Percentiles rank a stretch among this genome's conserved stretches.
phyloP scores from a whole-genome alignment of 2,888 invertebrate genomes.

The Lacanobia wlatinum region DNA sequence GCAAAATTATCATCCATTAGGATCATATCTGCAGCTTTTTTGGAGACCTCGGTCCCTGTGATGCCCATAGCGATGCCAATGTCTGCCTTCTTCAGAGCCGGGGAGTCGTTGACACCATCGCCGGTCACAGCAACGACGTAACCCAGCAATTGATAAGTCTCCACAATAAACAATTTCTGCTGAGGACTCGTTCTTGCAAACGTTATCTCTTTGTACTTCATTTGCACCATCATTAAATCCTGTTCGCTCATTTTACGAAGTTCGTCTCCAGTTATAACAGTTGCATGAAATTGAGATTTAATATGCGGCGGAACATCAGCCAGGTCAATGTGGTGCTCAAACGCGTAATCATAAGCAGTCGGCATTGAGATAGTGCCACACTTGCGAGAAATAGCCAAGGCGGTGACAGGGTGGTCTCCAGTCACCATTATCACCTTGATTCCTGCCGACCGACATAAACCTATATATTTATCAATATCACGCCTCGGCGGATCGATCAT shows the following conservation, averaged over 20 bases:
- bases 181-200: constrained; percentile 94
- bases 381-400: constrained; percentile 93
- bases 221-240: constrained; percentile 91
- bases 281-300: constrained; percentile 82
- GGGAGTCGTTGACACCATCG: constrained; percentile 97
- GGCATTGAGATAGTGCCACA: constrained; percentile 92
- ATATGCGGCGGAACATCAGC: constrained; percentile 88
- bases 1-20: constrained; percentile 97
- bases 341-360: constrained; percentile 93
- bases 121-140: constrained; percentile 97
- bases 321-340: constrained; percentile 90
- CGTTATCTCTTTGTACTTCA: constrained; percentile 92
- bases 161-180: constrained; percentile 93
- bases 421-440: constrained; percentile 94
- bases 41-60: constrained; percentile 94
- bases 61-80: constrained; percentile 96
- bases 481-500: constrained; percentile 94
- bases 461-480: constrained; percentile 92
- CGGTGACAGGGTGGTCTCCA: constrained; percentile 94
- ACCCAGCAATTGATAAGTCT: constrained; percentile 94
- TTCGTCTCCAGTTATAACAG: constrained; percentile 88
- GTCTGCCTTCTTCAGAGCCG: constrained; percentile 96
- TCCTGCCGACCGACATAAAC: constrained; percentile 92
- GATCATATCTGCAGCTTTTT: constrained; percentile 98
- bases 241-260: constrained; percentile 90